Evolutionary conservation across 2,888 invertebrate species (phyloP).

Genomic region (Cyclophora punctaria): DNA sequence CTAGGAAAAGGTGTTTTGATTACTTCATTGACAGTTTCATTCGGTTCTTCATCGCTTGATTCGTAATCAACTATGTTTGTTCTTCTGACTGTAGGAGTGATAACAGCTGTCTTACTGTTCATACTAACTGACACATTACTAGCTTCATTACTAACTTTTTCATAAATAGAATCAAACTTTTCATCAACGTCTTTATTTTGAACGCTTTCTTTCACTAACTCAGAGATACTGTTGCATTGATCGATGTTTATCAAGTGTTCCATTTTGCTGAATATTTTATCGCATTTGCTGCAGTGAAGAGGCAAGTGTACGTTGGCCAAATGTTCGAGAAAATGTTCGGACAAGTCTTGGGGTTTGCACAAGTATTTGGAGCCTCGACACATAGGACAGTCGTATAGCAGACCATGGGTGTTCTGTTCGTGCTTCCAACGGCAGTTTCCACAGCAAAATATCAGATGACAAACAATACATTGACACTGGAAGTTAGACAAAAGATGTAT

Average conservation of each 20-base stretch:
- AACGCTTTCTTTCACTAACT: slow-evolving; percentile 36
- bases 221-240: slow-evolving; percentile 56
- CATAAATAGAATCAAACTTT: slow-evolving; percentile 54
- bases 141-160: slow-evolving; percentile 38
- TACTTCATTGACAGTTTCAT: slow-evolving; percentile 22
- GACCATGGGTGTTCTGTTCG: slow-evolving; percentile 46
- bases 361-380: slow-evolving; percentile 53
- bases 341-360: slow-evolving; percentile 44
- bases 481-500: slow-evolving; percentile 10
- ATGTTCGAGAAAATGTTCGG: slow-evolving; percentile 46
- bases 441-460: slow-evolving; percentile 61
- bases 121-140: slow-evolving; percentile 50
- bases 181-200: slow-evolving; percentile 36
- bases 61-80: slow-evolving; percentile 60
- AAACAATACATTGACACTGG: slow-evolving; percentile 62
- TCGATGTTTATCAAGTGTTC: slow-evolving; percentile 51
- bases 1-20: slow-evolving; percentile 41
- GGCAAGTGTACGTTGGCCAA: slow-evolving; percentile 51
- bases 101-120: slow-evolving; percentile 52
- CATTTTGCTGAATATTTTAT: slow-evolving; percentile 48
- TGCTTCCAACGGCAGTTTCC: slow-evolving; percentile 57
- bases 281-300: slow-evolving; percentile 55
- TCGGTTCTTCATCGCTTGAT: slow-evolving; percentile 47
- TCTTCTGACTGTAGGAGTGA: slow-evolving; percentile 55
- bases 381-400: slow-evolving; percentile 58